Base-by-base conservation (phyloP, 2,797 vertebrate genomes). In the Eremophila alpestris region DNA sequence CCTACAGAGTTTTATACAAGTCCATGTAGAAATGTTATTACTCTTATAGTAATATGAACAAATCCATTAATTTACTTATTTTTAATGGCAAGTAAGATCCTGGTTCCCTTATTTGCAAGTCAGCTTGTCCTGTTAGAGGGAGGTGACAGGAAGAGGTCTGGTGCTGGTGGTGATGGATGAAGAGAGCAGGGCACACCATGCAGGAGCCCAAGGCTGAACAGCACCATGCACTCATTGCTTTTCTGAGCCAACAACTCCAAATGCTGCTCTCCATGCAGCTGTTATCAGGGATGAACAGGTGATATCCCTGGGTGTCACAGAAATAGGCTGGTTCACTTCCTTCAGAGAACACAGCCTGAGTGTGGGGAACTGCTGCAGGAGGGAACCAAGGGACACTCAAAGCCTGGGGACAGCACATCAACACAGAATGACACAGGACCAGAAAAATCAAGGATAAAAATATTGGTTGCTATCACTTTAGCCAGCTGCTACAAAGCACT, bases 181-280 rank as follows among this genome's bases (percentile, higher is more conserved):
- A 1, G 4, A 55, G n/a, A 75, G 62, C 41, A 77, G 11, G 2
- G 4, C 12, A 54, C 2, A 2, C 1, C 0, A 21, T 29, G 45
- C 30, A 70, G 60, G 23, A 85, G 27, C 34, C 30, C 20, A 32
- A 45, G 41, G 48, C 40, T 54, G 2, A 85, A 45, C 15, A 40
- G 1, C n/a, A 64, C 21, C 3, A 0, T 7, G 41, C 20, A 41
- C 16, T 43, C n/a, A 4, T 4, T 2, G 2, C 11, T 51, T 45
- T 59, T 75, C 23, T 7, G 5, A 34, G 54, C 26, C 49, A 82
- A 52, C 24, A 74, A 15, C 18, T 56, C 45, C 52, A 9, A 51
- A 58, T 5, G 4, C 24, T 29, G 41, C 54, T 58, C 41, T 30
- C 85, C n/a, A 36, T 7, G 32, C 30, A 87, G 20, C 1, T 64